Evolutionary conservation across 2,113 vertebrate genomes (phyloP).

Genomic region (Uria aalge): DNA sequence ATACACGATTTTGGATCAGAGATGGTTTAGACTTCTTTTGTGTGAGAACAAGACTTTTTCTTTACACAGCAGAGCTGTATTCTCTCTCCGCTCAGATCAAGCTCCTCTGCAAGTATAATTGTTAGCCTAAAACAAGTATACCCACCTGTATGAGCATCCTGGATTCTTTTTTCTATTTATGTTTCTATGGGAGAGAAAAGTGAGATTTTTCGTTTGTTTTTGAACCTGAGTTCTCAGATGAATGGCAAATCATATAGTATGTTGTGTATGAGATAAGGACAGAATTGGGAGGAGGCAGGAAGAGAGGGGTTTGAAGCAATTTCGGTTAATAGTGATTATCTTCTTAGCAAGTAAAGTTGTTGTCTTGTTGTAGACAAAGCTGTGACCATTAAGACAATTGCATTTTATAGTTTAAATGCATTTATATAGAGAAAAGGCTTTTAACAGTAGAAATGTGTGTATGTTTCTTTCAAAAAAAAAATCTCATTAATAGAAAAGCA

Average conservation of each 20-base stretch:
- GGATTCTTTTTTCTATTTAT: not conserved
- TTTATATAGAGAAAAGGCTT: not conserved
- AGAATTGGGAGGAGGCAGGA: not conserved
- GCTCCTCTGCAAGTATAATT: not conserved
- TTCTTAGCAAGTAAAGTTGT: not conserved
- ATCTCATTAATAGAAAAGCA: not conserved
- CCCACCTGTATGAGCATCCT: not conserved
- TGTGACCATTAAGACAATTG: not conserved
- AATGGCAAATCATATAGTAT: not conserved
- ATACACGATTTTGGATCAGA: not conserved
- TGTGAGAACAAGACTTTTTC: not conserved
- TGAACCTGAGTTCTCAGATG: not conserved
- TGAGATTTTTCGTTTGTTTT: not conserved
- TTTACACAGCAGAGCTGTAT: not conserved
- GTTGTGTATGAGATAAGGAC: not conserved
- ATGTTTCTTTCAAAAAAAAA: not conserved
- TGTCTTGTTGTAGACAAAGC: not conserved
- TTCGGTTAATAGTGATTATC: not conserved
- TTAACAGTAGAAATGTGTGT: not conserved
- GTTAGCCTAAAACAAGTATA: not conserved
- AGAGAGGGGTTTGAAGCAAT: not conserved
- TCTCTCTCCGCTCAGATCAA: not conserved
- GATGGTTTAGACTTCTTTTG: not conserved
- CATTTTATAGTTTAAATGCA: not conserved
- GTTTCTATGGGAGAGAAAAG: not conserved